Percentiles rank a stretch among this genome's conserved stretches.
Evolutionary conservation across 2,113 vertebrate genomes (phyloP).

Genomic region (Budorcas taxicolor): DNA sequence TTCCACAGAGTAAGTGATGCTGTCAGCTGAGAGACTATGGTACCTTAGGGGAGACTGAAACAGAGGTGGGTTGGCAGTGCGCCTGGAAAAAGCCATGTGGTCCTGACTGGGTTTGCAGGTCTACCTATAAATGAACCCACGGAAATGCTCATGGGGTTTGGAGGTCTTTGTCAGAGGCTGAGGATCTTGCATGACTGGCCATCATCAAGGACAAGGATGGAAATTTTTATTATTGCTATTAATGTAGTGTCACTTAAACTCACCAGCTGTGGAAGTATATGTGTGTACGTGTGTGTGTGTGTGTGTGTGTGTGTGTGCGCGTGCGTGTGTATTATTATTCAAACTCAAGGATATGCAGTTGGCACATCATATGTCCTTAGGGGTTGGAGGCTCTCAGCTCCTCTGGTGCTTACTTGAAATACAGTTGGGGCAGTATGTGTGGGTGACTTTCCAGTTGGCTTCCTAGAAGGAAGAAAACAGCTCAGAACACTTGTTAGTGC

Average conservation of each 20-base stretch:
- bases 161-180: neutral
- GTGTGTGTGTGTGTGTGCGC: neutral
- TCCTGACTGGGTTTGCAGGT: neutral
- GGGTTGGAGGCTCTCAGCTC: neutral
- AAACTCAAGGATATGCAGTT: neutral
- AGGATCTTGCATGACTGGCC: neutral
- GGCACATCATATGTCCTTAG: neutral
- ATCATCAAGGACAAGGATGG: neutral
- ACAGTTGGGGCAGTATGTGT: neutral
- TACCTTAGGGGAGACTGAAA: neutral
- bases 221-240: neutral
- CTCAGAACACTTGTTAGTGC: constrained; percentile 44
- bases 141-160: neutral
- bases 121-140: neutral
- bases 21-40: neutral
- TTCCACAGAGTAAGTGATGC: neutral
- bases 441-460: constrained; percentile 12
- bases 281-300: neutral
- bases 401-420: constrained; percentile 12
- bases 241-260: neutral
- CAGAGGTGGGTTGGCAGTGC: neutral
- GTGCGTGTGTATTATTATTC: neutral
- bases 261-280: neutral
- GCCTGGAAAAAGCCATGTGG: neutral
- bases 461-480: constrained; percentile 35